Base-by-base conservation (phyloP, 2,113 vertebrate genomes). In the Lampris megalopsis region DNA sequence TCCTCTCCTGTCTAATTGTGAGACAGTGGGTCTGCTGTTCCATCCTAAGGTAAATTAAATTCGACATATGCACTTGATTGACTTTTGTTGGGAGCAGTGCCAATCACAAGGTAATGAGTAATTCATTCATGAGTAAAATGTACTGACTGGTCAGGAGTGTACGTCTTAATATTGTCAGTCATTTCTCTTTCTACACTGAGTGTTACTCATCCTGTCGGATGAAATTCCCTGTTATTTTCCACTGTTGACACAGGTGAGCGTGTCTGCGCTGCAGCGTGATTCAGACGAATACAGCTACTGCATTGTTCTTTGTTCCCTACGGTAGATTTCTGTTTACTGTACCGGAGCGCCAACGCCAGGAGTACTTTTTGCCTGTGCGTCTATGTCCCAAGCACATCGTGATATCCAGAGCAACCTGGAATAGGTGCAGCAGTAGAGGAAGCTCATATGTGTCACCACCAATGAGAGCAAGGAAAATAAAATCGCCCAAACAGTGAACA, bases 1-100 rank as follows among this genome's bases (percentile, higher is more conserved):
- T 50, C 68, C 63, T 80, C 48, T 41, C 1, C 72, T 80, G 73
- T 86, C 65, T 83, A 81, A 88, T 89, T 91, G 86, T 83, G 67
- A 53, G 42, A 80, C 76, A 73, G 85, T 87, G 86, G 86, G 77
- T 78, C 83, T 50, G 73, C 66, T 80, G 64, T 69, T 78, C 24
- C 43, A 66, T 57, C 70, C 64, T 69, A 80, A 82, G 71, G 61
- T 79, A 71, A 85, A 89, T 88, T 86, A 60, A 82, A 76, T 82
- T 81, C 4, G 77, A 78, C 73, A 79, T 52, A 75, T 72, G 65
- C 11, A 68, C 11, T 65, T 74, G 67, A 86, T 66, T 86, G 75
- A 86, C 37, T 82, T 83, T 80, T 64, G 36, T 24, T 58, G 66
- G 64, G 71, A 24, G 36, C 40, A 0, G 40, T 52, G 35, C 60